Percentiles rank a stretch among this genome's conserved stretches.
phyloP scores from a whole-genome alignment of 2,113 vertebrate genomes.

The Motacilla alba region DNA sequence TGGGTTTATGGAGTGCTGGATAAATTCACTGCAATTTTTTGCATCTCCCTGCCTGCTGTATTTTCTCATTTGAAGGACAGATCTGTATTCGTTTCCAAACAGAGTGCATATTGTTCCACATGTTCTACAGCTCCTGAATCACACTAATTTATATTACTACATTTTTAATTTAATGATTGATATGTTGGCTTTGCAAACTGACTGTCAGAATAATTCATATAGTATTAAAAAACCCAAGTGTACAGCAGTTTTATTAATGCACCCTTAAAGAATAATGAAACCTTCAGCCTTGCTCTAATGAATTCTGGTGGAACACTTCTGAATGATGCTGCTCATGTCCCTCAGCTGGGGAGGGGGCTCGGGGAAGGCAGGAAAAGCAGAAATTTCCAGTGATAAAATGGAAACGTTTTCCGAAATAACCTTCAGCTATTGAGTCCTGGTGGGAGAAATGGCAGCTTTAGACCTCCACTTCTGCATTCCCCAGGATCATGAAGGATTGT shows the following conservation, averaged over 20 bases:
- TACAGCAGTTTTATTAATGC: slow-evolving; percentile 68
- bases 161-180: slow-evolving; percentile 73
- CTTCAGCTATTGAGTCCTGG: background rate
- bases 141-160: slow-evolving; percentile 61
- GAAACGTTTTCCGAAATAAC: slow-evolving; percentile 11
- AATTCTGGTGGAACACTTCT: slow-evolving; percentile 59
- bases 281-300: slow-evolving; percentile 49
- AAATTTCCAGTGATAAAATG: background rate
- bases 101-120: slow-evolving; percentile 40
- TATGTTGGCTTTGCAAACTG: slow-evolving; percentile 67
- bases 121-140: slow-evolving; percentile 37
- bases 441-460: slow-evolving; percentile 16
- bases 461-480: background rate
- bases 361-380: background rate
- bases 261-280: slow-evolving; percentile 73
- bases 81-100: slow-evolving; percentile 8
- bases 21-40: background rate
- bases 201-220: slow-evolving; percentile 71
- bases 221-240: slow-evolving; percentile 65
- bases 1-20: background rate
- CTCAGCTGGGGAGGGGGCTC: slow-evolving; percentile 7
- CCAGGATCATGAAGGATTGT: background rate
- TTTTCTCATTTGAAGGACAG: slow-evolving; percentile 24
- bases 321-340: slow-evolving; percentile 38
- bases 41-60: background rate